Evolutionary conservation across 2,113 vertebrate genomes (phyloP), one percentile per base, ranked within the genome.

Genomic region (Phylloscopus trochiloides): DNA sequence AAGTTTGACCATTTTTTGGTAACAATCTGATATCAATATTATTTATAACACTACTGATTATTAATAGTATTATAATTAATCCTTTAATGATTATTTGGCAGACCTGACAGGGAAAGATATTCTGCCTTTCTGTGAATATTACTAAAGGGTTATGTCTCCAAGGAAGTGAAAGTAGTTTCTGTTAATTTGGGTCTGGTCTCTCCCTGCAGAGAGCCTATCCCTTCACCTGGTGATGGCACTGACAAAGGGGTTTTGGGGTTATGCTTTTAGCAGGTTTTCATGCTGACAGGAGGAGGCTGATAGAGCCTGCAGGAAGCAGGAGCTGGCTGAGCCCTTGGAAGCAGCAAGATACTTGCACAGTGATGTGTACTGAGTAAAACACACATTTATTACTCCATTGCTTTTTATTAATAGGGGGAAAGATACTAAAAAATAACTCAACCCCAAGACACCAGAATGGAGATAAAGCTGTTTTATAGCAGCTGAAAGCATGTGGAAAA

Each of bases 321-420:
- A 83, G 15, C 25, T 73, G 71, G 28, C 54, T 73, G 58, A 42
- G 21, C 21, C 3, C 3, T 17, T 86, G 67, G 47, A 94, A 96
- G 42, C 55, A 88, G n/a, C 51, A 40, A 40, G 74, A 68, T 62
- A 54, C 71, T 38, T 17, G 61, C 50, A 86, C 18, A 86, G 47
- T 73, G 75, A 75, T 77, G 82, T 79, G 71, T 63, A 59, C 43
- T 86, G 71, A 0, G 3, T 86, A 96, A 90, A 95, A 84, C 3
- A 77, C 67, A 80, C 88, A 93, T 97, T 96, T 94, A 94, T 94
- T 94, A 94, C 83, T 91, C 92, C 90, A 92, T 93, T 96, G 91
- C 90, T 67, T 82, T 96, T 97, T 93, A 96, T 92, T 96, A 94
- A 96, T 90, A 95, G 94, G 79, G 94, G 70, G 91, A 84, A 95